A percentile compares a stretch with the other conserved stretches of the same genome.
These are phyloP conservation scores for Stichopus horrens DNA, from an alignment of 53 echinoderm and acorn worm species.

Conservation along the genomic window DNA sequence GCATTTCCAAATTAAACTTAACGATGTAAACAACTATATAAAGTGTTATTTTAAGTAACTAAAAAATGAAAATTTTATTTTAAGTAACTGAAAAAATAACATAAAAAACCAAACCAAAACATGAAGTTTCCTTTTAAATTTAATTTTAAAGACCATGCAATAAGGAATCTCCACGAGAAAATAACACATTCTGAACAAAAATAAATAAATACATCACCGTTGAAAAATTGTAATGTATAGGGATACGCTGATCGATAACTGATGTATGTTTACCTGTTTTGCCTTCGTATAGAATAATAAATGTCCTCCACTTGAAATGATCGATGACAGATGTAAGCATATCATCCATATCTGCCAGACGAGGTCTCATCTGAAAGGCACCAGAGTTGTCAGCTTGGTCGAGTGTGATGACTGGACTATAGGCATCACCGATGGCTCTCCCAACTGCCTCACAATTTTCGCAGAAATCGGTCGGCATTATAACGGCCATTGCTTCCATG, in stretches of 20 bases:
- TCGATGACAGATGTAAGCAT: conserved; percentile 56
- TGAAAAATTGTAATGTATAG: too few relatives aligned
- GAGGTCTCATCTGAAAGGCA: conserved; percentile 67
- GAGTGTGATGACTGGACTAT: conserved; percentile 51
- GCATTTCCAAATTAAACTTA: too few relatives aligned
- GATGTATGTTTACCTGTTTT: conserved; percentile 46
- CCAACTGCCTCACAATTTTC: conserved; percentile 57
- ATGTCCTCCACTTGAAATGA: conserved; percentile 61
- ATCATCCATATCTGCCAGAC: conserved; percentile 48
- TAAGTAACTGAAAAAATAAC: too few relatives aligned
- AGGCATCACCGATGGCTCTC: conserved; percentile 57
- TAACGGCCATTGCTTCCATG: conserved; percentile 65
- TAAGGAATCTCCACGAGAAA: too few relatives aligned
- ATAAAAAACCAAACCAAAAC: too few relatives aligned
- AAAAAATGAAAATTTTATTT: too few relatives aligned
- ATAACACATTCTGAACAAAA: too few relatives aligned
- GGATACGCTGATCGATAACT: not conserved
- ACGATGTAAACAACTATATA: too few relatives aligned
- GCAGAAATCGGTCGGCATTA: conserved; percentile 68
- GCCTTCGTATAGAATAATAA: conserved; percentile 61
- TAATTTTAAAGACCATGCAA: too few relatives aligned
- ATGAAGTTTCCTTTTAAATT: too few relatives aligned
- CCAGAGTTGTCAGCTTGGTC: conserved; percentile 59
- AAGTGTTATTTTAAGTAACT: too few relatives aligned
- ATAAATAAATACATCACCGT: too few relatives aligned